Percentiles rank a stretch among this genome's conserved stretches.
These are phyloP conservation scores for Trematomus bernacchii DNA, from an alignment of 2,797 vertebrate genomes.

Conservation along the genomic window DNA sequence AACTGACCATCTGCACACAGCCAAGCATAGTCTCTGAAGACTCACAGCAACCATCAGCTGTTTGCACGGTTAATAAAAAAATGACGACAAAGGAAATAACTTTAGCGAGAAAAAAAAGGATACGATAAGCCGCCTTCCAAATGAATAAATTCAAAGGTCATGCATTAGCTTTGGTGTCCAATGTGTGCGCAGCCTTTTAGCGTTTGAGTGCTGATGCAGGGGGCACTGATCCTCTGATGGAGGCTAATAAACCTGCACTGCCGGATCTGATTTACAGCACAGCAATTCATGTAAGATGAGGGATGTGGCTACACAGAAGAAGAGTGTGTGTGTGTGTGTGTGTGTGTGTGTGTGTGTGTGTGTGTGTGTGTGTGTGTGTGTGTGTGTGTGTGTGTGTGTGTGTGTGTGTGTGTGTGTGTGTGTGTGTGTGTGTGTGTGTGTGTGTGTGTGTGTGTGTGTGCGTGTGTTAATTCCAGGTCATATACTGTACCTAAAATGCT, in stretches of 20 bases:
- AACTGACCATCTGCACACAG: conserved; percentile 56
- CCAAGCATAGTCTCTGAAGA: conserved; percentile 20
- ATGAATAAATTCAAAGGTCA: background rate
- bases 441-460: conserved; percentile 9
- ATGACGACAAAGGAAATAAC: background rate
- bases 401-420: background rate
- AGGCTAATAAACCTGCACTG: conserved; percentile 50
- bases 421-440: conserved; percentile 15
- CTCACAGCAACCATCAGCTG: conserved; percentile 13
- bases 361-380: conserved; percentile 12
- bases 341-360: conserved; percentile 9
- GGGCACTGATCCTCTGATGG: conserved; percentile 41
- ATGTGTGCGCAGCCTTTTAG: background rate
- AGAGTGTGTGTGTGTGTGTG: conserved; percentile 20
- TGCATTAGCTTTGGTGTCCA: conserved; percentile 8
- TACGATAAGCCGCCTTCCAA: background rate
- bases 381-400: background rate
- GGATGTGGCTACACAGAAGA: conserved; percentile 52
- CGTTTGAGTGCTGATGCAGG: conserved; percentile 14
- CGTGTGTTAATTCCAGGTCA: background rate
- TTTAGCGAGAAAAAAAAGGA: background rate
- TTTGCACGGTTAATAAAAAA: conserved; percentile 20
- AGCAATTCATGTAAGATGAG: conserved; percentile 57
- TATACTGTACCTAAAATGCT: background rate
- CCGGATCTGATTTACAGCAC: conserved; percentile 52